Base-by-base conservation (phyloP, 1,140 invertebrate species). In the Cylas formicarius region DNA sequence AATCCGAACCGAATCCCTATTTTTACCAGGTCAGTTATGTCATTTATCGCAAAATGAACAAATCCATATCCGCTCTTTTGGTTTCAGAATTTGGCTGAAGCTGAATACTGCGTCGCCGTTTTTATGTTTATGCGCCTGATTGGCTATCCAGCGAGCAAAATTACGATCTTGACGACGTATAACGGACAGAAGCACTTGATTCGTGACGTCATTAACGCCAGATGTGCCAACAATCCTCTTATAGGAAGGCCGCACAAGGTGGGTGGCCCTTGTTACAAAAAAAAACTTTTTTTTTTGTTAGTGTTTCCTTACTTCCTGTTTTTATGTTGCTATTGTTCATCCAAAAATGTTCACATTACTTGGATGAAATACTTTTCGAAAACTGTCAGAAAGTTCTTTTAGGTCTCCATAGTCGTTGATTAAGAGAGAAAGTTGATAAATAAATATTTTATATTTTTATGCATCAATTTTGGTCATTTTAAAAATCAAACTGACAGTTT, bases 141-240 rank as follows among this genome's bases (percentile, higher is more conserved):
- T 18, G 96, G 96, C 0, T 99, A 98, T 75, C 93, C 96, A 0
- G 90, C 94, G 0, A 84, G 94, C 38, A 94, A 94, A 67, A 97
- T 99, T 45, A 96, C 95, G 10, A 97, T 99, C 55, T 66, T 99
- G n/a, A 98, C 96, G 0, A 99, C 97, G 0, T 99, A 99, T 67
- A 99, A 99, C 70, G 97, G 97, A 6, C 97, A 99, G 68, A 98
- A 98, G 65, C 91, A 97, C 70, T 74, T 99, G 13, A 90, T 99
- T 20, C 68, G 91, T 18, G 97, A 99, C 70, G 92, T 99, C 6
- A 86, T 99, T 32, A 84, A 92, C 53, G 86, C 89, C 32, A 74
- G 94, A 47, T 99, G 96, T 71, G 90, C 86, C 0, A 83, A 84
- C 31, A 99, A 99, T 74, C 90, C 94, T 1, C 72, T 99, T n/a